Percentiles rank a stretch among this genome's conserved stretches.
These are phyloP conservation scores for Eristalis intricaria DNA, from an alignment of 2,888 invertebrate genomes.

Conservation along the genomic window DNA sequence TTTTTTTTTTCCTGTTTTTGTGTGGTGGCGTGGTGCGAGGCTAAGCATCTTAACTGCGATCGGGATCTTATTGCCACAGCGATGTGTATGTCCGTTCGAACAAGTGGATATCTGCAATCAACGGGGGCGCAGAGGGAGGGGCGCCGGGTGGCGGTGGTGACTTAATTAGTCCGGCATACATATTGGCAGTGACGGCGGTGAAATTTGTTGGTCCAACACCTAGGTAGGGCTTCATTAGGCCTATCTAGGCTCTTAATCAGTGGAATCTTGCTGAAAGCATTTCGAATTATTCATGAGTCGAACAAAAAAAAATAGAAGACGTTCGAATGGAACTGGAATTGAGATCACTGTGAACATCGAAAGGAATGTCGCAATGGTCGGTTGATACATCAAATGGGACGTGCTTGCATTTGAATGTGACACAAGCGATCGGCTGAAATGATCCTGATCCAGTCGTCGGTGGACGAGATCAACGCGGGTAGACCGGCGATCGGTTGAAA, in stretches of 20 bases:
- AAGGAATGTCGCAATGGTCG: too few relatives aligned
- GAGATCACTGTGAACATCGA: background rate
- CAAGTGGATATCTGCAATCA: background rate
- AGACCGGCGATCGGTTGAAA: too few relatives aligned
- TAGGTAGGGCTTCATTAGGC: background rate
- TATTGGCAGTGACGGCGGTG: background rate
- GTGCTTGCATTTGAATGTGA: too few relatives aligned
- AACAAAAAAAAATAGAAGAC: background rate
- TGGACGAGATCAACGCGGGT: too few relatives aligned
- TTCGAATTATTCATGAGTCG: background rate
- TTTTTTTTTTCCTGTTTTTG: background rate
- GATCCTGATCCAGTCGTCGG: too few relatives aligned
- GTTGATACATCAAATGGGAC: too few relatives aligned
- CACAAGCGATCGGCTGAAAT: too few relatives aligned
- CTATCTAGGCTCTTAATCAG: background rate
- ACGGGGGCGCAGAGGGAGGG: background rate
- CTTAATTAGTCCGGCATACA: background rate
- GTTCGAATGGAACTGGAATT: background rate
- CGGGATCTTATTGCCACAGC: background rate
- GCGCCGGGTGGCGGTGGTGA: background rate
- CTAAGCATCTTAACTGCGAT: background rate
- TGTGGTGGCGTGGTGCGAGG: background rate
- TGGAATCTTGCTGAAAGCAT: background rate
- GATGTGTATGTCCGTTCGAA: background rate
- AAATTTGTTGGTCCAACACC: background rate